These are phyloP conservation scores for Agapornis roseicollis DNA, from an alignment of 2,113 vertebrate species.

Conservation along the genomic window DNA sequence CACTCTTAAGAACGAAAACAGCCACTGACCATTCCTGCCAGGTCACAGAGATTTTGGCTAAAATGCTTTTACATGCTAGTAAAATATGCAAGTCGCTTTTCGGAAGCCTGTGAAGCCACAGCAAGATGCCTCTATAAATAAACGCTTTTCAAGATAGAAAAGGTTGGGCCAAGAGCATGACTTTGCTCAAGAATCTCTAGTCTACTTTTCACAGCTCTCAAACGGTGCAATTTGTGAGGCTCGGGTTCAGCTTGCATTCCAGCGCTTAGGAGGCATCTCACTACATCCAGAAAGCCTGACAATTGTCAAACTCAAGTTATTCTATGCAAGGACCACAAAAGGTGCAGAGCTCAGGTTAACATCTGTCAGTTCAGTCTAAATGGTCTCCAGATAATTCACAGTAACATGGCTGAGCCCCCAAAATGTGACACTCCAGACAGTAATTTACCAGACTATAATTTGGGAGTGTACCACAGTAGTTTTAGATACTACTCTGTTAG, in stretches of 20 bases:
- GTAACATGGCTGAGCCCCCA: background rate
- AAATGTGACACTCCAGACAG: background rate
- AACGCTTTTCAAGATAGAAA: background rate
- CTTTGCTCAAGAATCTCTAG: background rate
- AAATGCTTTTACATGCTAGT: background rate
- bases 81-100: background rate
- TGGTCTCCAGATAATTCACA: background rate
- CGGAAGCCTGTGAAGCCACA: background rate
- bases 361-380: background rate
- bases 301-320: background rate
- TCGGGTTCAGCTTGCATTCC: background rate
- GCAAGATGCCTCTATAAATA: background rate
- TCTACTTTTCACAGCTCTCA: background rate
- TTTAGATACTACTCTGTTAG: background rate
- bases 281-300: background rate
- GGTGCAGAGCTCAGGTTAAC: background rate
- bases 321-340: background rate
- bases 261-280: background rate
- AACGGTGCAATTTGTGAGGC: background rate
- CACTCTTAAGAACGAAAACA: background rate
- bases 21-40: background rate
- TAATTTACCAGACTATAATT: background rate
- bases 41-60: background rate
- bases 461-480: accelerated
- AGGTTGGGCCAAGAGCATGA: background rate